Conservation (phyloP, 1,140 invertebrate genomes). For the Drosophila azteca region DNA sequence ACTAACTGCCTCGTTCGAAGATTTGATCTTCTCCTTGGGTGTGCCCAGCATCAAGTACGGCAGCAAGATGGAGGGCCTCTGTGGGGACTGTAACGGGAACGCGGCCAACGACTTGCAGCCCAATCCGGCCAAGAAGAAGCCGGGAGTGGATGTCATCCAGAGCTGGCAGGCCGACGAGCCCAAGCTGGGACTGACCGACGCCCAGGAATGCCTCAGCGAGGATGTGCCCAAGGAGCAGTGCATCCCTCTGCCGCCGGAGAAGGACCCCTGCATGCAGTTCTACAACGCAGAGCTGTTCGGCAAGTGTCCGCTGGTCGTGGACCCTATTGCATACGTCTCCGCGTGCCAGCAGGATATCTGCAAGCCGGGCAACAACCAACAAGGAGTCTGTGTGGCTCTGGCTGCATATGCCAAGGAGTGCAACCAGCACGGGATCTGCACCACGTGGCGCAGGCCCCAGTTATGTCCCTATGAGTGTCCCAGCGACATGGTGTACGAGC, state of each 20-base stretch:
- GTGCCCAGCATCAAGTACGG: slow-evolving; percentile 90
- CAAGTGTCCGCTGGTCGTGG: slow-evolving; percentile 89
- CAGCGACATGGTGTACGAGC: slow-evolving; percentile 87
- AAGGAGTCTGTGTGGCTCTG: slow-evolving; percentile 87
- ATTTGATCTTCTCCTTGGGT: slow-evolving; percentile 86
- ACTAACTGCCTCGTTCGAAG: slow-evolving; percentile 84
- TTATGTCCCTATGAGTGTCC: slow-evolving; percentile 87
- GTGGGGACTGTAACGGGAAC: slow-evolving; percentile 90
- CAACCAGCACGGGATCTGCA: slow-evolving; percentile 87
- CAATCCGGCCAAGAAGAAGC: slow-evolving; percentile 83
- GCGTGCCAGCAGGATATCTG: slow-evolving; percentile 89
- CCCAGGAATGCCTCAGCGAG: slow-evolving; percentile 73
- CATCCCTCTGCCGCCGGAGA: slow-evolving; percentile 84
- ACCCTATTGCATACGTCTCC: slow-evolving; percentile 87
- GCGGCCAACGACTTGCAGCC: slow-evolving; percentile 86
- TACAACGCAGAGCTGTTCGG: slow-evolving; percentile 87
- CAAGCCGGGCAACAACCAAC: slow-evolving; percentile 84
- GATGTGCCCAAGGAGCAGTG: slow-evolving; percentile 84
- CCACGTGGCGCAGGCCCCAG: slow-evolving; percentile 87
- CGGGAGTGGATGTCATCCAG: slow-evolving; percentile 85
- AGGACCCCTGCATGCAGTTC: slow-evolving; percentile 88
- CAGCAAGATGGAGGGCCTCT: slow-evolving; percentile 90
- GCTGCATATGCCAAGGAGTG: slow-evolving; percentile 91
- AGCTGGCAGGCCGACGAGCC: slow-evolving; percentile 86
- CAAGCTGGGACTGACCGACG: slow-evolving; percentile 67